phyloP scores from a whole-genome alignment of 2,113 vertebrate genomes.

The Zeus faber region DNA sequence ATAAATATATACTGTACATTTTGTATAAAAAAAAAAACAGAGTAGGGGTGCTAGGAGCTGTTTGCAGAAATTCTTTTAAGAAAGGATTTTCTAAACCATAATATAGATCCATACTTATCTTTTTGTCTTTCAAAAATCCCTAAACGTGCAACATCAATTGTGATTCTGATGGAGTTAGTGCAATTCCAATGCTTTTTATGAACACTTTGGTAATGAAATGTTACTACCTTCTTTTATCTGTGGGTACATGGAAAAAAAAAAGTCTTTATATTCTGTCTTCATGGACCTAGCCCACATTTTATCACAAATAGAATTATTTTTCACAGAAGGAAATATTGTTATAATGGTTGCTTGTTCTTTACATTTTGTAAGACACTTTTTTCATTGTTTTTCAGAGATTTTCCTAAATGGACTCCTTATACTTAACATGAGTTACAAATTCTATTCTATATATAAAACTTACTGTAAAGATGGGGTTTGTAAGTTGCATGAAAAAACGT shows the following conservation, averaged over 20 bases:
- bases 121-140: conserved; percentile 78
- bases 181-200: conserved; percentile 87
- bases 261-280: conserved; percentile 81
- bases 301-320: conserved; percentile 96
- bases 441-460: conserved; percentile 79
- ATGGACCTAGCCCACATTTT: conserved; percentile 57
- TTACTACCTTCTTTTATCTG: conserved; percentile 85
- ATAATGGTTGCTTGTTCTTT: conserved; percentile 80
- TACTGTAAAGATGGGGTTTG: conserved; percentile 66
- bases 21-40: conserved; percentile 78
- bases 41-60: conserved; percentile 52
- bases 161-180: conserved; percentile 83
- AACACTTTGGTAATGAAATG: conserved; percentile 86
- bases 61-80: conserved; percentile 73
- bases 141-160: conserved; percentile 80
- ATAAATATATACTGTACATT: conserved; percentile 80
- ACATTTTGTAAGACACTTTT: conserved; percentile 82
- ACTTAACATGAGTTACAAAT: conserved; percentile 76
- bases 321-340: conserved; percentile 91
- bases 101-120: conserved; percentile 70
- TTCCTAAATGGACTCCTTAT: conserved; percentile 77
- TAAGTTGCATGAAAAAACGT: conserved; percentile 18
- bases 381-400: conserved; percentile 79
- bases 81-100: conserved; percentile 64
- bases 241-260: conserved; percentile 72